Evolutionary conservation across 2,113 vertebrate species (phyloP).

Genomic region (Mustela nigripes): DNA sequence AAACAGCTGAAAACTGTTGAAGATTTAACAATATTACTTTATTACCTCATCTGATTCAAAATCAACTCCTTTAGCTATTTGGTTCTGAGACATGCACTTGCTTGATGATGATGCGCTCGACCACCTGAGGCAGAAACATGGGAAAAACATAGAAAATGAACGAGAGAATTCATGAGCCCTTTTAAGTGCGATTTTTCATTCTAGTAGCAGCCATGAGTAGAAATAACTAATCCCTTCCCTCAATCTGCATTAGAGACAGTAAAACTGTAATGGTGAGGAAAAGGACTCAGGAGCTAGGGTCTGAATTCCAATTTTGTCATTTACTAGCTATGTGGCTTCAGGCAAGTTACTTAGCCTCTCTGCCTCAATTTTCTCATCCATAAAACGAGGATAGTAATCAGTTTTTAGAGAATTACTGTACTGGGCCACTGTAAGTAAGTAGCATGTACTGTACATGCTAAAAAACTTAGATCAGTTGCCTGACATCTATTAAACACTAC

Average conservation of each 20-base stretch:
- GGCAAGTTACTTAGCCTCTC: neutral
- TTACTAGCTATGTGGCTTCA: neutral
- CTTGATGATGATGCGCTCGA: slow-evolving; percentile 68
- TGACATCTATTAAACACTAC: neutral
- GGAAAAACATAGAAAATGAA: slow-evolving; percentile 12
- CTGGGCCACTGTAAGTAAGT: too few relatives aligned
- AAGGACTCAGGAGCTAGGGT: neutral
- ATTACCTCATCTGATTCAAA: slow-evolving; percentile 94
- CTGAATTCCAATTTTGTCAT: neutral
- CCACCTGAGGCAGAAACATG: slow-evolving; percentile 75
- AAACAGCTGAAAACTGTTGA: neutral
- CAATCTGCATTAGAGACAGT: neutral
- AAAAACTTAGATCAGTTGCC: neutral
- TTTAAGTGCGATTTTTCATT: neutral
- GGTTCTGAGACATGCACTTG: slow-evolving; percentile 90
- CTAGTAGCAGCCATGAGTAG: neutral
- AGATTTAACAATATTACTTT: neutral
- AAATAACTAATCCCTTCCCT: neutral
- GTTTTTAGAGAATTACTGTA: neutral
- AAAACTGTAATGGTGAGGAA: neutral
- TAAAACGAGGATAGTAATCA: neutral
- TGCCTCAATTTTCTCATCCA: slow-evolving; percentile 7
- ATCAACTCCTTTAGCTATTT: slow-evolving; percentile 88
- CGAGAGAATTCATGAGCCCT: neutral
- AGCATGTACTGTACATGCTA: neutral